Evolutionary conservation across 2,113 vertebrate species (phyloP).

Genomic region (Neofelis nebulosa): DNA sequence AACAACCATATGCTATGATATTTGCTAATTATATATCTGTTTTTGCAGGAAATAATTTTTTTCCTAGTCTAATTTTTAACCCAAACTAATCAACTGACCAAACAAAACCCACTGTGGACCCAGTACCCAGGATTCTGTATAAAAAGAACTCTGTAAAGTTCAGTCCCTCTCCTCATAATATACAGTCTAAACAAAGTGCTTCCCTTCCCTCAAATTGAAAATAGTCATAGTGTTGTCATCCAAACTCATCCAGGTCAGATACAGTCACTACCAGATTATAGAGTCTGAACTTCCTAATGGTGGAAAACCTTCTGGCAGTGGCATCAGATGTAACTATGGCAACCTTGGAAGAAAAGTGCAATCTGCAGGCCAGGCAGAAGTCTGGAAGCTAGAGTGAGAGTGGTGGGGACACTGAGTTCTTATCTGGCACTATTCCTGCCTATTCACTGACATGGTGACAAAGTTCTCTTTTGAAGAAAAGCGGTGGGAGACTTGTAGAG

Average conservation of each 20-base stretch:
- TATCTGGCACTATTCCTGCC: neutral
- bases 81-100: neutral
- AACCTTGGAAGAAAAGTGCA: neutral
- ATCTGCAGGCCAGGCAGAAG: neutral
- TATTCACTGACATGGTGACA: neutral
- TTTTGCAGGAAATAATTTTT: neutral
- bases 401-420: neutral
- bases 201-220: neutral
- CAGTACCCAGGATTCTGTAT: neutral
- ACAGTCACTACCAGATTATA: neutral
- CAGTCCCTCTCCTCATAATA: neutral
- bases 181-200: neutral
- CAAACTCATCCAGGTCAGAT: neutral
- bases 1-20: neutral
- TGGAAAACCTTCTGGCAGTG: neutral
- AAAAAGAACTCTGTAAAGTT: neutral
- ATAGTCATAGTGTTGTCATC: neutral
- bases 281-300: neutral
- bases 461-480: neutral
- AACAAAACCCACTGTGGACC: neutral
- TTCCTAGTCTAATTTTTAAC: neutral
- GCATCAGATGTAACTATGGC: neutral
- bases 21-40: neutral
- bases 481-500: neutral
- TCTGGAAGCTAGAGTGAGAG: neutral